phyloP scores from a whole-genome alignment of 2,888 invertebrate species.

The Ormyrus nitidulus region DNA sequence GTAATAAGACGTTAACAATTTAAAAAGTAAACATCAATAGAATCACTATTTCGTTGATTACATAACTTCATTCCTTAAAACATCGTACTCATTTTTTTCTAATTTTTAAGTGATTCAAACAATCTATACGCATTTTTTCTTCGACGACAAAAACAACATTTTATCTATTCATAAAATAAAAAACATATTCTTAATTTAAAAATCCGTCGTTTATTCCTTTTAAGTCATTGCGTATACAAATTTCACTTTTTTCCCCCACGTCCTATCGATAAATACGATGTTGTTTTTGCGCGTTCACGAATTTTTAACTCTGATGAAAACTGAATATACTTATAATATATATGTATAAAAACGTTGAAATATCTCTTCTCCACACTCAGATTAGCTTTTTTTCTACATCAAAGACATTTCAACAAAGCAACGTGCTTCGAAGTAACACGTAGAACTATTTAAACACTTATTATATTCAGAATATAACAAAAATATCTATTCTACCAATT shows the following conservation, averaged over 20 bases:
- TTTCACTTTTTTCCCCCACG: constrained; percentile 27
- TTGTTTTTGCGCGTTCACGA: constrained; percentile 20
- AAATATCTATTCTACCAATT: constrained; percentile 55
- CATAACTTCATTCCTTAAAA: constrained; percentile 5
- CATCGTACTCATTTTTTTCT: constrained; percentile 12
- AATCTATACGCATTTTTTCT: constrained; percentile 17
- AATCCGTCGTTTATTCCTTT: constrained; percentile 20
- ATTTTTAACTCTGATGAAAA: constrained; percentile 13
- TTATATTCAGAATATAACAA: constrained; percentile 49
- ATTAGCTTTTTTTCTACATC: neutral
- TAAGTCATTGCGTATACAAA: constrained; percentile 39
- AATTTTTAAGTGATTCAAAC: neutral
- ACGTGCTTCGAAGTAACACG: neutral
- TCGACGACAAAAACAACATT: constrained; percentile 33
- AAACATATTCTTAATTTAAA: constrained; percentile 28
- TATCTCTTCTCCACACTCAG: neutral
- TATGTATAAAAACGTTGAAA: constrained; percentile 40
- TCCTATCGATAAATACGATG: constrained; percentile 20
- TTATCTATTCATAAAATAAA: constrained; percentile 17
- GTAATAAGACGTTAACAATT: constrained; percentile 20
- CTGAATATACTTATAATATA: constrained; percentile 25
- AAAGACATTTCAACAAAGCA: constrained; percentile 16
- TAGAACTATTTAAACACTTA: constrained; percentile 37
- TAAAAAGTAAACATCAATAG: constrained; percentile 38
- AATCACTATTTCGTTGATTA: constrained; percentile 45